These are phyloP conservation scores for Spondyliosoma cantharus DNA, from an alignment of 2,797 vertebrate species.

Conservation along the genomic window DNA sequence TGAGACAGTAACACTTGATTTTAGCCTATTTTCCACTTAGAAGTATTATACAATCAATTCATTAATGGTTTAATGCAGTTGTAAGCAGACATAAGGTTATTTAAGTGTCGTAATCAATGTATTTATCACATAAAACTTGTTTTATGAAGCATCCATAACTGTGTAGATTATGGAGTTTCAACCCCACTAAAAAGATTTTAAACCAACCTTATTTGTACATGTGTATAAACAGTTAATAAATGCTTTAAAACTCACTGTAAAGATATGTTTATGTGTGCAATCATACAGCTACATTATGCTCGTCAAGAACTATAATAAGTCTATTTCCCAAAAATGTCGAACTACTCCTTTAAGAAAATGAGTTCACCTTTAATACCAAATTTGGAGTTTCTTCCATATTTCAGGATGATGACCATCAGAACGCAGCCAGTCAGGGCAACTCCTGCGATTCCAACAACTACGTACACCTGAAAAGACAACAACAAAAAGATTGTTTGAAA, in stretches of 20 bases:
- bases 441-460: constrained; percentile 94
- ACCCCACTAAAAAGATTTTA: no score
- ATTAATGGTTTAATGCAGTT: not conserved
- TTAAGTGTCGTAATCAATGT: no score
- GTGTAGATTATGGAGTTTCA: not conserved
- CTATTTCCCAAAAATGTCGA: not conserved
- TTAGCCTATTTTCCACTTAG: not conserved
- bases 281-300: no score
- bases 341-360: not conserved
- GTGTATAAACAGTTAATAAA: no score
- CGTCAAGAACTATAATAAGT: not conserved
- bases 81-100: not conserved
- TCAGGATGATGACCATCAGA: constrained; percentile 95
- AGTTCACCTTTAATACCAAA: constrained; percentile 98
- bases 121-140: not conserved
- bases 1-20: not conserved
- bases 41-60: not conserved
- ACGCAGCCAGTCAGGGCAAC: constrained; percentile 93
- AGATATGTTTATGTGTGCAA: no score
- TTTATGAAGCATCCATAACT: not conserved
- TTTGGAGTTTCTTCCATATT: constrained; percentile 96
- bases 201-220: no score
- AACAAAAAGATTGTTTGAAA: constrained; percentile 5
- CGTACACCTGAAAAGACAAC: constrained; percentile 88
- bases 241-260: no score